phyloP scores from a whole-genome alignment of 1,140 invertebrate genomes.

The Doryteuthis pealeii region DNA sequence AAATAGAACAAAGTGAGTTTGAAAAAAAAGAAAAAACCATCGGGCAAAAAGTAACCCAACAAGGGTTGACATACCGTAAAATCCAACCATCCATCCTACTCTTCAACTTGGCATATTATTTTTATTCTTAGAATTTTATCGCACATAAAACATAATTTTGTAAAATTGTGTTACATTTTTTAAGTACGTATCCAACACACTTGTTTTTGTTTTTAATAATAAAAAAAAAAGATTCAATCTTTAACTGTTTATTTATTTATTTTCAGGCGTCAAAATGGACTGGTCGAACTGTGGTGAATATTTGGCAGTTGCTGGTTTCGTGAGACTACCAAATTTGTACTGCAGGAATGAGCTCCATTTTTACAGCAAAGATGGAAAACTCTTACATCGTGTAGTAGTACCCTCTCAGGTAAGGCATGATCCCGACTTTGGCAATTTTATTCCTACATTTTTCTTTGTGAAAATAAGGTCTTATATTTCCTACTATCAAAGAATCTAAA shows the following conservation, averaged over 20 bases:
- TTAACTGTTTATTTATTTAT: background rate
- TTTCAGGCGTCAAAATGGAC: conserved; percentile 71
- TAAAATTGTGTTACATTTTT: too few species aligned
- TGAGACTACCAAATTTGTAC: conserved; percentile 46
- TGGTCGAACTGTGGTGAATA: conserved; percentile 94
- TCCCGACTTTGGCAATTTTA: background rate
- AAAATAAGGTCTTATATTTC: background rate
- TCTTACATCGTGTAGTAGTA: conserved; percentile 71
- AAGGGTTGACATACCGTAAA: too few species aligned
- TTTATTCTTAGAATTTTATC: too few species aligned
- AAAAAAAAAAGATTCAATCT: too few species aligned
- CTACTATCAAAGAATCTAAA: background rate
- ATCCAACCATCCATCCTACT: too few species aligned
- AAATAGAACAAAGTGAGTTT: too few species aligned
- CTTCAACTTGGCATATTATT: too few species aligned
- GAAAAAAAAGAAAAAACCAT: too few species aligned
- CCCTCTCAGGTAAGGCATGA: conserved; percentile 69
- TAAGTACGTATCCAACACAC: too few species aligned
- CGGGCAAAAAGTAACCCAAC: too few species aligned
- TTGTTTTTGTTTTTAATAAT: too few species aligned
- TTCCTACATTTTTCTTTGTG: background rate
- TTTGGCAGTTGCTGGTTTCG: conserved; percentile 83
- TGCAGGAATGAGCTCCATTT: conserved; percentile 58
- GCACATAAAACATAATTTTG: too few species aligned
- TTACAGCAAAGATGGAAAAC: conserved; percentile 54